A percentile compares a stretch with the other conserved stretches of the same genome.
phyloP scores from a whole-genome alignment of 1,140 invertebrate genomes.

The Orussus abietinus region DNA sequence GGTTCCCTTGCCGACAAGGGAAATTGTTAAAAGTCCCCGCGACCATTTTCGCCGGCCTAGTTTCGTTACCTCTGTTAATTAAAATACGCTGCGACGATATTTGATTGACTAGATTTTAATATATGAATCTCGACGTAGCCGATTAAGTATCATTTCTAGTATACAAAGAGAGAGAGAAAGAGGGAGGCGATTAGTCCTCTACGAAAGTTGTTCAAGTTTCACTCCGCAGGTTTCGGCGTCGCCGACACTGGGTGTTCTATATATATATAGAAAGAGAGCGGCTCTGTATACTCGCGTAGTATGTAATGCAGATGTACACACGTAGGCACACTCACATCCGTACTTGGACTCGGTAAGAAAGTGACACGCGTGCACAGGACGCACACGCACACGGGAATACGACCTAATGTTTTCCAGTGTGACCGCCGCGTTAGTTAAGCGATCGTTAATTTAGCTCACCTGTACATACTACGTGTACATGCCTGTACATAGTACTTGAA shows the following conservation, averaged over 20 bases:
- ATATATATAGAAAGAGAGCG: too few species aligned
- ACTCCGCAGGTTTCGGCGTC: conserved; percentile 19
- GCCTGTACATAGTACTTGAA: conserved; percentile 39
- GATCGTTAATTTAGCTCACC: conserved; percentile 19
- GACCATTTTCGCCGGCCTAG: too few species aligned
- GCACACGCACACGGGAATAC: conserved; percentile 15
- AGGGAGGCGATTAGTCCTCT: conserved; percentile 37
- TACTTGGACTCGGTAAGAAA: too few species aligned
- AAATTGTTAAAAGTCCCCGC: too few species aligned
- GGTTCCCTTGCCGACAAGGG: too few species aligned
- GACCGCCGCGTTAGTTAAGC: conserved; percentile 1
- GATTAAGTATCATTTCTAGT: conserved; percentile 41
- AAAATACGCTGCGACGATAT: conserved; percentile 35
- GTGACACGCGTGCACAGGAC: too few species aligned
- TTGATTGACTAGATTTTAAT: conserved; percentile 35
- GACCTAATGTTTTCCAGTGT: too few species aligned
- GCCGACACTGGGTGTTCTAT: conserved; percentile 28
- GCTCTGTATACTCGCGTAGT: too few species aligned
- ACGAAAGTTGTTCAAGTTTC: conserved; percentile 45
- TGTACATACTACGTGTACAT: conserved; percentile 40
- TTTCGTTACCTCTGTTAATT: conserved; percentile 40
- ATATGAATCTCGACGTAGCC: conserved; percentile 48
- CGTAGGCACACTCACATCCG: too few species aligned
- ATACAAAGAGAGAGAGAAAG: too few species aligned
- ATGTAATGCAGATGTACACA: too few species aligned